These are phyloP conservation scores for Pontoporia blainvillei DNA, from an alignment of 2,113 vertebrate species.

Conservation along the genomic window DNA sequence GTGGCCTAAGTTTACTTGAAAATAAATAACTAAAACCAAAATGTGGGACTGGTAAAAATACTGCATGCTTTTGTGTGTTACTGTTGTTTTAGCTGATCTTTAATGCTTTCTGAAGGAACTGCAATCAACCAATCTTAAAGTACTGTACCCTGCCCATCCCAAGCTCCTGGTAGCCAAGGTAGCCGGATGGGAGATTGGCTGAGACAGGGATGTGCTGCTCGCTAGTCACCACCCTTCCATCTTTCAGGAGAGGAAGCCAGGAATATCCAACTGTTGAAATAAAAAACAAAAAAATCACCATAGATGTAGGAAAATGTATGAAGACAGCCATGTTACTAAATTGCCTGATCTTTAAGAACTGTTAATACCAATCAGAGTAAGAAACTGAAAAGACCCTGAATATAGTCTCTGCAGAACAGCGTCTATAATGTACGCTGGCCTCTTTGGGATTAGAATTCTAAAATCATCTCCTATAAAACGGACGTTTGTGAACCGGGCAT, in stretches of 20 bases:
- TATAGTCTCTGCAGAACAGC: background rate
- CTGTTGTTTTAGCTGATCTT: background rate
- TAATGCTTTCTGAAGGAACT: background rate
- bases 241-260: slow-evolving; percentile 96
- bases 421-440: background rate
- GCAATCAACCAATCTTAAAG: background rate
- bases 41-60: background rate
- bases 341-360: background rate
- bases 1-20: background rate
- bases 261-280: slow-evolving; percentile 91
- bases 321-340: background rate
- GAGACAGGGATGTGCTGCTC: slow-evolving; percentile 92
- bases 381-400: background rate
- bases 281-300: slow-evolving; percentile 16
- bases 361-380: background rate
- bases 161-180: slow-evolving; percentile 91
- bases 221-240: slow-evolving; percentile 92
- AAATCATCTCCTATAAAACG: background rate
- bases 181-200: slow-evolving; percentile 91
- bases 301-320: background rate
- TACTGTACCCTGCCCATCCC: slow-evolving; percentile 88
- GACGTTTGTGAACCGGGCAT: background rate
- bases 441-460: background rate
- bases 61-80: background rate
- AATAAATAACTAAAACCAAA: slow-evolving; percentile 60